Base-by-base conservation (phyloP, 2,888 invertebrate genomes). In the Cistogaster globosa region DNA sequence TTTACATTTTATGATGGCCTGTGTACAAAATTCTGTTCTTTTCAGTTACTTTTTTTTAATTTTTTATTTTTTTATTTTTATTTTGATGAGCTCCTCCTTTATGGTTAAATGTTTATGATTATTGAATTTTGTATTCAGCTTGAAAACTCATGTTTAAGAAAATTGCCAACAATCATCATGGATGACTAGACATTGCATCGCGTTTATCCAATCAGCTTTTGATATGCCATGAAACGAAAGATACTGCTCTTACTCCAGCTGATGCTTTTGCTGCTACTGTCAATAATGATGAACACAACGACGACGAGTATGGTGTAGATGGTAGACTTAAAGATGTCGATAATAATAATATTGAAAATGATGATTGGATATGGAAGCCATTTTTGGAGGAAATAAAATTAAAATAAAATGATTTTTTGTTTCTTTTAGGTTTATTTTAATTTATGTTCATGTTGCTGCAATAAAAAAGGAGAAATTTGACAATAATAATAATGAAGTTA, bases 41-140 rank as follows among this genome's bases (percentile, higher is more conserved):
- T 53, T 76, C 63, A 45, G 42, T 45, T 58, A 74, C 32, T 48
- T 18, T 36, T 48, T 71, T 22, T 58, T 22, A 48, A 58, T 22
- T 68, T 55, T 76, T 58, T 65, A 51, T 32, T 32, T 32, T 32
- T 32, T 32, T 32, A 0, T 32, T 32, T 32, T 6, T 67, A 74
- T 78, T 78, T 76, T 76, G 72, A 68, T 76, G 80, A 82, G 82
- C 82, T 82, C 85, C 85, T 85, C 85, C 85, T 85, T 85, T 85
- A 85, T 85, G 85, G 82, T 82, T 85, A 82, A 85, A 85, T 82
- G 85, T 82, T 85, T 85, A 85, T 85, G 85, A 85, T 85, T 85
- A 82, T 85, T 85, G 82, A 85, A 85, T 85, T 85, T 85, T 85
- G 82, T 82, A 85, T 79, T 83, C 83, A 63, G 78, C 69, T 69